These are phyloP conservation scores for Forbesichthys papilliferus DNA, from an alignment of 2,113 vertebrate species.

Conservation along the genomic window DNA sequence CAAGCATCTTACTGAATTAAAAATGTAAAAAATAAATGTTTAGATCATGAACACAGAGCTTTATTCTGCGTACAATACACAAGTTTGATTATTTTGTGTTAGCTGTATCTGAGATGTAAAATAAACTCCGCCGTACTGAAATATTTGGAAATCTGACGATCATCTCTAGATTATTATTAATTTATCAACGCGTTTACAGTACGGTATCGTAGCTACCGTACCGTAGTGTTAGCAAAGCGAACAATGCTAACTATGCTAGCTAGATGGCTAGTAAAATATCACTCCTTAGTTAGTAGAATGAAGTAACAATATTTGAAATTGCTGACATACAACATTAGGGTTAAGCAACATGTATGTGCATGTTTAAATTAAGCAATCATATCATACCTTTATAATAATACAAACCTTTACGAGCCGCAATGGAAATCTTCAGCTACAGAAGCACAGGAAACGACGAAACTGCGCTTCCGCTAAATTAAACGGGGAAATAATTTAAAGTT, in stretches of 20 bases:
- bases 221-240: constrained; percentile 24
- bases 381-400: constrained; percentile 12
- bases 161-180: neutral
- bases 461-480: constrained; percentile 6
- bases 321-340: neutral
- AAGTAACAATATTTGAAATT: neutral
- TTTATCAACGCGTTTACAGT: constrained; percentile 8
- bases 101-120: too few species aligned
- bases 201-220: neutral
- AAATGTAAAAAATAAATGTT: too few species aligned
- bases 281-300: constrained; percentile 10
- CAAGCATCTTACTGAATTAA: too few species aligned
- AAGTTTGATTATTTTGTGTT: too few species aligned
- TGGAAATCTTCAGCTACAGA: constrained; percentile 37
- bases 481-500: neutral
- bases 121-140: too few species aligned
- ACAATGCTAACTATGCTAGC: constrained; percentile 42
- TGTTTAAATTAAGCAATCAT: neutral
- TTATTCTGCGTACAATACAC: too few species aligned
- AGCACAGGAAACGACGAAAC: constrained; percentile 47
- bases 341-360: neutral
- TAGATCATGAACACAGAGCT: too few species aligned
- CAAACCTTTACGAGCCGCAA: constrained; percentile 63
- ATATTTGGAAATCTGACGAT: neutral
- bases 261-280: constrained; percentile 13